Evolutionary conservation across 2,113 vertebrate genomes (phyloP), one percentile per base, ranked within the genome.

Genomic region (Bufo gargarizans): DNA sequence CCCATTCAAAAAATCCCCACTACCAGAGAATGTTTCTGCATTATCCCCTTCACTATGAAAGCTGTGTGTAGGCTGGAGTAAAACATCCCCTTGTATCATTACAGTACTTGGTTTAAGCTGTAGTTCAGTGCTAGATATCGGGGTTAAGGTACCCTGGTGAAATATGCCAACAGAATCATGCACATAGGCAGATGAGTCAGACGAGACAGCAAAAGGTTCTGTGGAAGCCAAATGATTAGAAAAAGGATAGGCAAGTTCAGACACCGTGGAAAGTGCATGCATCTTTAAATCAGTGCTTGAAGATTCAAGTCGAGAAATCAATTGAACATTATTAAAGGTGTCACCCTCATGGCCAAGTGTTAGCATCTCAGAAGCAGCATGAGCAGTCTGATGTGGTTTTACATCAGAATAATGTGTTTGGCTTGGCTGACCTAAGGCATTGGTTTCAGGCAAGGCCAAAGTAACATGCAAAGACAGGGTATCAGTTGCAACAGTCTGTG

Each of bases 381-480:
- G 92, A 84, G 86, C 53, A 88, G 92, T 90, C 90, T 93, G 93
- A 95, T 94, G 92, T 89, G 89, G 91, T 86, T 87, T 87, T 90
- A 94, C 94, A 94, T 94, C 93, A 94, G 95, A 90, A 90, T 93
- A 93, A 63, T 92, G 94, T 92, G 93, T 92, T 91, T 94, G 92
- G 92, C 93, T 94, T 93, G 93, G 91, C 76, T 93, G 95, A 91
- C 91, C 92, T 63, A 92, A 94, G 87, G 91, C 78, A 91, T 95
- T 95, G 93, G 92, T 93, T 93, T 93, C 93, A 92, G 95, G 94
- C 93, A 96, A 92, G 1, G 89, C 92, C 92, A 95, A 90, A 91
- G 94, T 94, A 94, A 93, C 96, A 97, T 96, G 96, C 94, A 95
- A 92, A 92, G 95, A 91, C 85, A 95, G 95, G 93, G 91, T 90